Conservation (phyloP, 2,888 invertebrate genomes). For the Pharmacophagus antenor region DNA sequence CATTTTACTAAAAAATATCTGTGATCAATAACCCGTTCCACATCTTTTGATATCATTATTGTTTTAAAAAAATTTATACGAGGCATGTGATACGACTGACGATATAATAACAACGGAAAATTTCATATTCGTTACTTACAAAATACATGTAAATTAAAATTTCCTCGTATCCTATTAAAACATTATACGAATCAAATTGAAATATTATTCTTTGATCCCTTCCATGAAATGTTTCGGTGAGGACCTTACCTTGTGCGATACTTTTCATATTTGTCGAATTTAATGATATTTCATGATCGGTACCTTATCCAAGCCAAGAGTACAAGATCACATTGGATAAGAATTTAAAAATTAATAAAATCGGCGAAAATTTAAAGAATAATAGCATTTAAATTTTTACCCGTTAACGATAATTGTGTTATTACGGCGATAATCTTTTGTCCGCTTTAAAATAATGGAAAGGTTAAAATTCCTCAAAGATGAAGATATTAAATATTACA, state of each 20-base stretch:
- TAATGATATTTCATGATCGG: too few relatives aligned
- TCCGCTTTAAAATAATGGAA: slow-evolving; percentile 14
- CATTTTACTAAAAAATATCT: too few relatives aligned
- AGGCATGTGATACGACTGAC: not conserved
- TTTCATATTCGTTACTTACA: slow-evolving; percentile 5
- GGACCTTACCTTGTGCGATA: not conserved
- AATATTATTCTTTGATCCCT: slow-evolving; percentile 1
- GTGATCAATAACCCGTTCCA: too few relatives aligned
- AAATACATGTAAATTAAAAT: not conserved
- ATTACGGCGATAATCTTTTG: slow-evolving; percentile 10
- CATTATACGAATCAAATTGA: not conserved
- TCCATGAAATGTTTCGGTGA: not conserved
- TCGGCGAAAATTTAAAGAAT: too few relatives aligned
- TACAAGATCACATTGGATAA: too few relatives aligned
- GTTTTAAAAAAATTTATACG: not conserved
- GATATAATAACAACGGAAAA: not conserved
- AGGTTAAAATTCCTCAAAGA: slow-evolving; percentile 7
- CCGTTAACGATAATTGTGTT: slow-evolving; percentile 14
- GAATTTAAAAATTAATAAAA: too few relatives aligned
- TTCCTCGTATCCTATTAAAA: slow-evolving; percentile 1
- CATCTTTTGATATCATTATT: not conserved
- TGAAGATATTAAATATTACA: slow-evolving; percentile 6
- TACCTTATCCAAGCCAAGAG: too few relatives aligned
- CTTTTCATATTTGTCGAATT: not conserved
- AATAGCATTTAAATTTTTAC: too few relatives aligned